Evolutionary conservation across 1,140 invertebrate genomes (phyloP), one percentile per base, ranked within the genome.

Genomic region (Pogonognathellus flavescens): DNA sequence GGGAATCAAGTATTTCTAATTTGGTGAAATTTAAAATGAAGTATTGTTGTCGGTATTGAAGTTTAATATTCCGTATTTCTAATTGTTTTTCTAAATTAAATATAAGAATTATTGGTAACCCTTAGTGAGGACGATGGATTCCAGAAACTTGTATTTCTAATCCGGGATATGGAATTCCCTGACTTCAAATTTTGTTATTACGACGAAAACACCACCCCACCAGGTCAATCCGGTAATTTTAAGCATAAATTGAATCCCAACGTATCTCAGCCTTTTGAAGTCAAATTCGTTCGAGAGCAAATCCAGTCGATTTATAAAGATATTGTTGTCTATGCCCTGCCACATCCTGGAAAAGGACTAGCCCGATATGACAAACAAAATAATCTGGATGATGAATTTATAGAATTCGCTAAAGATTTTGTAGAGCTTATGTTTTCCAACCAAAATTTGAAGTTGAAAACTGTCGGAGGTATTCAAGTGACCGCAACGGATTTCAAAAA

Each of bases 111-210:
- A n/a, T n/a, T n/a, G n/a, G n/a, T n/a, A n/a, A n/a, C n/a, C n/a
- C 25, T 22, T 62, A 62, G 20, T 0, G 60, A 62, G 22, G 60
- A 25, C 16, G 18, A 25, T 62, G 60, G 22, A 3, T 80, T 80
- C 11, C 72, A 80, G 31, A 80, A 50, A 6, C 72, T 80, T 7
- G 22, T 80, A n/a, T 80, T 80, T 22, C 72, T 80, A 0, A 80
- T 80, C 22, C 41, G 72, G 4, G 72, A 80, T 14, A n/a, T 80
- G 3, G 13, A 80, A 41, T 80, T 80, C 18, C 8, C 10, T 1
- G 72, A 80, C 31, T 80, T 18, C 31, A 49, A 13, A 11, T 80
- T 20, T 5, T 22, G 72, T 3, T 80, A 50, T 16, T 80, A 80
- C 72, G 72, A 80, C 41, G 72, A 80, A 3, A 80, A 14, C 9